Base-by-base conservation (phyloP, 1,140 invertebrate genomes). In the Aphaenogaster floridana region DNA sequence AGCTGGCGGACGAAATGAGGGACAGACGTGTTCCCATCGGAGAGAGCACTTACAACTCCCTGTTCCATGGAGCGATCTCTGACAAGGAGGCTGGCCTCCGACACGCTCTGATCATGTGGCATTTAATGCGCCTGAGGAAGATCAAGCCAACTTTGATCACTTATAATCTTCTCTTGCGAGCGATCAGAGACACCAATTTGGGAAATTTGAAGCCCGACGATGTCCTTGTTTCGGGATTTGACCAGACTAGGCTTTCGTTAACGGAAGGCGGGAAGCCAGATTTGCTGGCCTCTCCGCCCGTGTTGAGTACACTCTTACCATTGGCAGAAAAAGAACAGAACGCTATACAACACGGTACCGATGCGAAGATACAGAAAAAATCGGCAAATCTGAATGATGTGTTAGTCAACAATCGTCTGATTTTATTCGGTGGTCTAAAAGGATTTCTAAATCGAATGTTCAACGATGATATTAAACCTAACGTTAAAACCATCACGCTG, bases 1-100 rank as follows among this genome's bases (percentile, higher is more conserved):
- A 96, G 92, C 93, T 99, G 76, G 97, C 97, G 11, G 98, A 99
- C 96, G 97, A 99, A 96, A 98, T 99, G 97, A 90, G 95, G 1
- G 95, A 97, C 50, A 97, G 97, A 72, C 95, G 96, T 72, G 94
- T 98, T n/a, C 93, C 94, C 68, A 94, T 97, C n/a, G 96, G 96
- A 92, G 95, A 96, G 9, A 96, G 97, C 59, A 98, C 98, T 3
- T 97, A 97, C 66, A 97, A 97, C 93, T 98, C 97, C 93, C 94
- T 99, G 11, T 94, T 99, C 0, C 98, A 98, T 93, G 98, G 97
- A 42, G 98, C 98, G 92, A 97, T 98, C 42, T 95, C 96, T 42
- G 96, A 99, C 94, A 97, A 97, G 94, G 94, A 98, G 78, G 96
- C 96, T 89, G 99, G 99, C 5, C 97, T 99, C 90, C 96, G 96